Conservation (phyloP, 2,888 invertebrate species). For the Cryptus armator region DNA sequence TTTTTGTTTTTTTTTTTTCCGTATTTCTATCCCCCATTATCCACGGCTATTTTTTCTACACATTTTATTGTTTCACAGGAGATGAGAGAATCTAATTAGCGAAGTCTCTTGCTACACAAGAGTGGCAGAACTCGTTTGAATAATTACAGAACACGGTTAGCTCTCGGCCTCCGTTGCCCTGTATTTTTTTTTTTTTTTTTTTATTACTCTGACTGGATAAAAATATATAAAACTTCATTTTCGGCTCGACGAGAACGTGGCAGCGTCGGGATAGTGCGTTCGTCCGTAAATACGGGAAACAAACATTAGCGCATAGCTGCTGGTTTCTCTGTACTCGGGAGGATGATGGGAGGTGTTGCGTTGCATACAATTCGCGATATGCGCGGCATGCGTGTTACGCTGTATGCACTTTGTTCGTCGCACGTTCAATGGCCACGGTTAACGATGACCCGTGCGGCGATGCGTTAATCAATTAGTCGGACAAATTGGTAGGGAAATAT, state of each 20-base stretch:
- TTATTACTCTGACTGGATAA: background rate
- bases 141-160: conserved; percentile 41
- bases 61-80: conserved; percentile 32
- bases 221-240: conserved; percentile 54
- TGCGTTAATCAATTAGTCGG: conserved; percentile 62
- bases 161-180: background rate
- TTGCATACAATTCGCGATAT: conserved; percentile 20
- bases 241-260: background rate
- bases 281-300: conserved; percentile 41
- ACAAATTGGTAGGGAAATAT: conserved; percentile 55
- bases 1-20: background rate
- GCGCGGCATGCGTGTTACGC: background rate
- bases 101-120: background rate
- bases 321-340: conserved; percentile 4
- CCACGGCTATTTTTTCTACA: background rate
- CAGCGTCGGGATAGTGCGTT: conserved; percentile 6
- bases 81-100: conserved; percentile 34
- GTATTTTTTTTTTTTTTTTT: background rate
- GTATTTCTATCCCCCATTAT: background rate
- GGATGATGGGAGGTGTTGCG: background rate
- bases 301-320: conserved; percentile 37
- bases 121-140: conserved; percentile 25
- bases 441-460: conserved; percentile 56
- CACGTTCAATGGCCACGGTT: conserved; percentile 45
- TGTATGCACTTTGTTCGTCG: conserved; percentile 39